Conservation (phyloP, 2,113 vertebrate species). For the Periophthalmodon schlosseri region DNA sequence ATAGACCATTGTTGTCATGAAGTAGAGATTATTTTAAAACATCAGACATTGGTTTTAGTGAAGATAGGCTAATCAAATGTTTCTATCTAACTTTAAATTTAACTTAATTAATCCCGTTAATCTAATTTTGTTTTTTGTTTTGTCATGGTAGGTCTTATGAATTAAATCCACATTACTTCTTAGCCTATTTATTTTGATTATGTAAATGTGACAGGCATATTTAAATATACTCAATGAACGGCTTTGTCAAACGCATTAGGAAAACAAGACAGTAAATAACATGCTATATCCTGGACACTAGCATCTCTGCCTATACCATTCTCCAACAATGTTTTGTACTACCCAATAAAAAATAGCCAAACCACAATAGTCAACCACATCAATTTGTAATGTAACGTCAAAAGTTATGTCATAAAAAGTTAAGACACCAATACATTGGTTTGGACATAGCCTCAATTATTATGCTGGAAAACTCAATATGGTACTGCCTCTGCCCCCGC, state of each 20-base stretch:
- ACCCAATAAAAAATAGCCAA: background rate
- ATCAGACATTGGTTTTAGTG: too few relatives aligned
- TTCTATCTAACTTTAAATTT: too few relatives aligned
- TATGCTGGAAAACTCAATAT: constrained; percentile 1
- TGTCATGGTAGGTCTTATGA: too few relatives aligned
- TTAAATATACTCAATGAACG: background rate
- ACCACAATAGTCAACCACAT: background rate
- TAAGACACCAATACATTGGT: background rate
- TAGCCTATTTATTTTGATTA: too few relatives aligned
- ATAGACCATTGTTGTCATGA: too few relatives aligned
- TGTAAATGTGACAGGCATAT: too few relatives aligned
- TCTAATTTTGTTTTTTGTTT: too few relatives aligned
- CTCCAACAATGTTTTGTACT: background rate
- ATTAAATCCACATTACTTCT: too few relatives aligned
- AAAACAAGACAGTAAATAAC: background rate
- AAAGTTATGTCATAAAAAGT: background rate
- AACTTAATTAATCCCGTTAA: too few relatives aligned
- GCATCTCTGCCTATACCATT: background rate
- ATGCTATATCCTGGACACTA: background rate
- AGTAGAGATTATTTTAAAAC: too few relatives aligned
- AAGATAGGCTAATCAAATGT: too few relatives aligned
- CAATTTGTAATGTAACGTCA: background rate
- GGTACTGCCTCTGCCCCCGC: background rate
- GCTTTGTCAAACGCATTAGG: background rate
- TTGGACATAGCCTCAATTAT: constrained; percentile 4